Evolutionary conservation across 1,140 invertebrate genomes (phyloP).

Genomic region (Bicyclus anynana): DNA sequence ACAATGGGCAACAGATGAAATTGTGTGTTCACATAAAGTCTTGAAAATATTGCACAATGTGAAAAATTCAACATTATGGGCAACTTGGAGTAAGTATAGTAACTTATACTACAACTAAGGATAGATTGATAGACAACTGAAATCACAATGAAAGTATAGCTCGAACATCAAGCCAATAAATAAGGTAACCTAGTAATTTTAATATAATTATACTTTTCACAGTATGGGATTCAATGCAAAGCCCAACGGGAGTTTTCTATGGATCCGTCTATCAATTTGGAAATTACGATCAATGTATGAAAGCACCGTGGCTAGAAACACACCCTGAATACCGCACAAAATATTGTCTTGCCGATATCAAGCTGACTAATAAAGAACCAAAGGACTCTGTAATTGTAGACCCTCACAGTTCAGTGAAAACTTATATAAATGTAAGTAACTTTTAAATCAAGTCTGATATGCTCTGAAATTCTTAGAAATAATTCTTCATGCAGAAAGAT

Average conservation of each 20-base stretch:
- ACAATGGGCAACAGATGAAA: constrained; percentile 15
- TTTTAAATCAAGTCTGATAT: not conserved
- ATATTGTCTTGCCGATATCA: constrained; percentile 70
- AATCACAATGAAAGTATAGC: no score
- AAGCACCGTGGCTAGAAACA: constrained; percentile 34
- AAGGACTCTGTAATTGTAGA: constrained; percentile 3
- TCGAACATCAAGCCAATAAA: no score
- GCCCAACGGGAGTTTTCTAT: constrained; percentile 68
- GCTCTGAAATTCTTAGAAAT: no score
- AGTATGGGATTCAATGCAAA: constrained; percentile 32
- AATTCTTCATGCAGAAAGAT: no score
- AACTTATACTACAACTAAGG: no score
- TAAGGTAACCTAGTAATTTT: no score
- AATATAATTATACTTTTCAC: no score
- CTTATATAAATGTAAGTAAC: constrained; percentile 29
- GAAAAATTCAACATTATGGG: constrained; percentile 25
- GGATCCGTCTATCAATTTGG: constrained; percentile 77
- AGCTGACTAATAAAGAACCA: constrained; percentile 16
- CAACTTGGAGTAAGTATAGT: constrained; percentile 29
- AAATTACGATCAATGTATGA: constrained; percentile 78
- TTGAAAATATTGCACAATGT: constrained; percentile 19
- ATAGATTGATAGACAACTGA: no score
- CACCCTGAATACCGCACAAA: constrained; percentile 63
- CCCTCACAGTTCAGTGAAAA: constrained; percentile 8
- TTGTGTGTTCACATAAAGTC: constrained; percentile 10